Evolutionary conservation across 2,888 invertebrate species (phyloP), one percentile per base, ranked within the genome.

Genomic region (Stegana nigrithorax): DNA sequence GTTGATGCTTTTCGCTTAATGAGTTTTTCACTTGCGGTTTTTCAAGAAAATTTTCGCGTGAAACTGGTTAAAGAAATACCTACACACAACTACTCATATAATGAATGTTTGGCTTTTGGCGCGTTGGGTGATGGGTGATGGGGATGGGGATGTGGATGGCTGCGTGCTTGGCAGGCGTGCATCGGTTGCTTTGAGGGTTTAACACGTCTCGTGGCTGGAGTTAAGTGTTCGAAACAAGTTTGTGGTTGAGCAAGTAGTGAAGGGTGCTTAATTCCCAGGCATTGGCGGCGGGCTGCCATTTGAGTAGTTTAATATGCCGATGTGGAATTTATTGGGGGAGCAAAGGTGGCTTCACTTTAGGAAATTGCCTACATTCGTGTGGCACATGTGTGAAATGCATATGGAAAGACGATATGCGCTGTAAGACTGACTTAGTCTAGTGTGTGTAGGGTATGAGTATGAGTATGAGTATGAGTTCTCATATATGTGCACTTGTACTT

Each of bases 21-120:
- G 75, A 75, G 78, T 75, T 75, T 75, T 80, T 76, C 67, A 73
- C 80, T 78, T 80, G 75, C 75, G 75, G 75, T 78, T 75, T 72
- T 6, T 4, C 70, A 60, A 66, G 60, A 63, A 70, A 73, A 75
- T 75, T 78, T 80, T 73, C 66, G 69, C 78, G 75, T 36, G n/a
- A 36, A 36, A 36, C 10, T 36, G 36, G 36, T 36, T 36, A n/a
- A n/a, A n/a, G 36, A 36, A 36, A 36, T 36, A 36, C 36, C 36
- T 36, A n/a, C n/a, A n/a, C n/a, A n/a, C n/a, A n/a, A n/a, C n/a
- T n/a, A n/a, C n/a, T n/a, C n/a, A n/a, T n/a, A n/a, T n/a, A n/a
- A n/a, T 10, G 25, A 47, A 47, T 47, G 23, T 47, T 21, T n/a
- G 21, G 17, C 25, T 25, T 36, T 5, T 36, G 36, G 47, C n/a